Base-by-base conservation (phyloP, 2,113 vertebrate species). In the Alces alces region DNA sequence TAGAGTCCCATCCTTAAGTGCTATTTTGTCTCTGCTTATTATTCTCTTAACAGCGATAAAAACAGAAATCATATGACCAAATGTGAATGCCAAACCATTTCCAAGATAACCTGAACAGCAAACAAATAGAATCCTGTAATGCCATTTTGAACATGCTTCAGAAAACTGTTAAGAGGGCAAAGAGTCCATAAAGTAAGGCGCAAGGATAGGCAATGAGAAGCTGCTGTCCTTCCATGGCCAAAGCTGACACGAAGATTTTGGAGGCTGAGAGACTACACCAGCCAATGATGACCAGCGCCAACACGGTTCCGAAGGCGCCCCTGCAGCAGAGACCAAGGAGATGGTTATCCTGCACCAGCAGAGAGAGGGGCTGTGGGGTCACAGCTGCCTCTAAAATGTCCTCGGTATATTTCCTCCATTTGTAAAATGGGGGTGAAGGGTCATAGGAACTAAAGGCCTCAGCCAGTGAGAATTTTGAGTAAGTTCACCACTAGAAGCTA, bases 181-280 rank as follows among this genome's bases (percentile, higher is more conserved):
- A 99, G 57, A 99, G 99, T 30, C 99, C 99, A 21, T 99, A 99
- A 54, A 99, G 98, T 93, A 99, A 98, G 92, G 99, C 99, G 97
- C 99, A 99, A 0, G 99, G 99, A 79, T 99, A 99, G 0, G 99
- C 99, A 15, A 99, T 97, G 19, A 99, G 98, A 78, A 99, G 99
- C 98, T 99, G 99, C 39, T 99, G 99, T 92, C 99, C 99, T 96
- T 99, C 99, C 99, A 99, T 99, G 50, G 99, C 98, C 97, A 99
- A 97, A 1, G 99, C 99, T 2, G 99, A 99, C 30, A 98, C 99
- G 97, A 99, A 99, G 98, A 99, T 99, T 99, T 99, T 99, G 90
- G 99, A 99, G 91, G 99, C 99, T 21, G 99, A 99, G 23, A 99
- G 98, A 93, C 99, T 99, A 96, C 99, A 99, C 99, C 99, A 99